Percentiles rank a stretch among this genome's conserved stretches.
Evolutionary conservation across 2,888 invertebrate genomes (phyloP).

Genomic region (Tenthredo scrophulariae): DNA sequence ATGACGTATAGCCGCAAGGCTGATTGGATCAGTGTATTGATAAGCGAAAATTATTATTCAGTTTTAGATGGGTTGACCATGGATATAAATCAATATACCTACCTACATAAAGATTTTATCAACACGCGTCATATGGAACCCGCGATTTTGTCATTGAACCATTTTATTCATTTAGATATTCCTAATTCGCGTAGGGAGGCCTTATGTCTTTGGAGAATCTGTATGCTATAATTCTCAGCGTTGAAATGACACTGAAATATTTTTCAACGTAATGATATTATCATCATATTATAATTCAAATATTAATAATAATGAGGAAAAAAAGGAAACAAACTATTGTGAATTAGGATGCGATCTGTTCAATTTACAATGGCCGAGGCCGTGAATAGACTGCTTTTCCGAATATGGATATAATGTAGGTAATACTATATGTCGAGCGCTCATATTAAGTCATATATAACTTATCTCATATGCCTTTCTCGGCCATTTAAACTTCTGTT

Average conservation of each 20-base stretch:
- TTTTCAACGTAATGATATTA: neutral
- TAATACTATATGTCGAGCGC: neutral
- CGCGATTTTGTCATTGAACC: neutral
- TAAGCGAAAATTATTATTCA: slow-evolving; percentile 8
- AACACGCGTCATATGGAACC: neutral
- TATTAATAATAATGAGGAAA: neutral
- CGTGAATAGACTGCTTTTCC: slow-evolving; percentile 38
- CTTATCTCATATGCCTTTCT: slow-evolving; percentile 22
- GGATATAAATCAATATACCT: slow-evolving; percentile 23
- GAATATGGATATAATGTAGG: neutral
- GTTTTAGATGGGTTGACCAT: slow-evolving; percentile 19
- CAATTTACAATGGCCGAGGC: slow-evolving; percentile 19
- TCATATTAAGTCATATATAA: neutral
- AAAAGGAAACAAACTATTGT: neutral
- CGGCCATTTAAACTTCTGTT: slow-evolving; percentile 13
- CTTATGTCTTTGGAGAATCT: slow-evolving; percentile 44
- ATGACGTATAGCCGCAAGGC: slow-evolving; percentile 28
- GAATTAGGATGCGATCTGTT: slow-evolving; percentile 29
- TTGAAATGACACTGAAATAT: neutral
- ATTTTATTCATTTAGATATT: neutral
- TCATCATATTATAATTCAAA: slow-evolving; percentile 5
- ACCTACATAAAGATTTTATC: neutral
- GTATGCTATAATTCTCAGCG: neutral
- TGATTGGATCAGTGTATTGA: slow-evolving; percentile 7
- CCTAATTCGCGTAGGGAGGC: slow-evolving; percentile 26